phyloP scores from a whole-genome alignment of 2,113 vertebrate species.

The Siniperca knerii region DNA sequence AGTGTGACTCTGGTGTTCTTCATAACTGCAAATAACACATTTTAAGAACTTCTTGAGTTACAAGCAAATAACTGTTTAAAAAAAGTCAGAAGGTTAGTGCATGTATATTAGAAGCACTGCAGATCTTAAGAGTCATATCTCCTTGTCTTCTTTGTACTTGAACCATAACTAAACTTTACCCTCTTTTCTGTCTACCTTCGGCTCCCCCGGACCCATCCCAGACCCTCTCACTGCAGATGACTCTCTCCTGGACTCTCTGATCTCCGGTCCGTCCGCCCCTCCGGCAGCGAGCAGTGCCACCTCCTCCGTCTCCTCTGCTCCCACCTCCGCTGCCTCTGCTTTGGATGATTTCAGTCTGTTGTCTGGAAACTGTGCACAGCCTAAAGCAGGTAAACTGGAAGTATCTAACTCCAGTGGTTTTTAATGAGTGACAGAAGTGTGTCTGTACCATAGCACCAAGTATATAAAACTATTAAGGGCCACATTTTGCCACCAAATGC shows the following conservation, averaged over 20 bases:
- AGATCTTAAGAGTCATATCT: background rate
- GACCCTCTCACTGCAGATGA: conserved; percentile 92
- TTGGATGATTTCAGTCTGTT: conserved; percentile 94
- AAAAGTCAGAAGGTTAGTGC: no score
- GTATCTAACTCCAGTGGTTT: background rate
- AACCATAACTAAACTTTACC: background rate
- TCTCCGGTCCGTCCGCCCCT: conserved; percentile 85
- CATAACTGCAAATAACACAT: no score
- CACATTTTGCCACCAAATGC: background rate
- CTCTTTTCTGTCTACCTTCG: background rate
- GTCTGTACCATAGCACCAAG: background rate
- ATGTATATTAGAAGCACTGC: background rate
- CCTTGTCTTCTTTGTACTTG: background rate
- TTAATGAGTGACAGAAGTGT: background rate
- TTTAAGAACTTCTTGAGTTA: no score
- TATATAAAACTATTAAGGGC: background rate
- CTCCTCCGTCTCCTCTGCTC: conserved; percentile 72
- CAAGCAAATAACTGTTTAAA: background rate
- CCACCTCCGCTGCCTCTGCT: conserved; percentile 78
- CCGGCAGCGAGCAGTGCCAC: conserved; percentile 51
- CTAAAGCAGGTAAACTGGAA: conserved; percentile 88
- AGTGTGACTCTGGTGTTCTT: background rate
- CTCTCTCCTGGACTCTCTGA: conserved; percentile 93
- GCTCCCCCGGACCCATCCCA: conserved; percentile 58
- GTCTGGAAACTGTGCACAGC: conserved; percentile 85